Evolutionary conservation across 2,113 vertebrate genomes (phyloP).

Genomic region (Hemichromis elongatus): DNA sequence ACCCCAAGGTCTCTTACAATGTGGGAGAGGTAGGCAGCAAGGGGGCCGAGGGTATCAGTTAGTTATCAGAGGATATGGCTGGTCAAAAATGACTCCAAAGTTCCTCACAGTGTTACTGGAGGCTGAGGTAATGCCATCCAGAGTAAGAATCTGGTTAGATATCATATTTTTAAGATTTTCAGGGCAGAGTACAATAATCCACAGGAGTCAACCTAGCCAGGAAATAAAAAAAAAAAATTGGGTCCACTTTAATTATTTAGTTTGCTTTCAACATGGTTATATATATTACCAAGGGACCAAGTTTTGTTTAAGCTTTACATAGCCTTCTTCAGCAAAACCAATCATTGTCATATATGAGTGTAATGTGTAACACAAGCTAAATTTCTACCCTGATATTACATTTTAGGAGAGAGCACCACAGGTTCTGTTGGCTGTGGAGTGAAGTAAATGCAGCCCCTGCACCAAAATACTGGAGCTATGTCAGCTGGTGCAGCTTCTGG

Average conservation of each 20-base stretch:
- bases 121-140: no score
- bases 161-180: no score
- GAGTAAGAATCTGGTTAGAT: no score
- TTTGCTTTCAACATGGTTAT: not conserved
- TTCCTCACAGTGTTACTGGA: no score
- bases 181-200: no score
- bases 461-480: conserved; percentile 6
- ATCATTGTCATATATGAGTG: not conserved
- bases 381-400: not conserved
- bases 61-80: no score
- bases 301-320: not conserved
- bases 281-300: not conserved
- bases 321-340: not conserved
- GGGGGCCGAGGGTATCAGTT: no score
- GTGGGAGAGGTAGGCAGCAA: no score
- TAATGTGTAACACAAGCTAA: not conserved
- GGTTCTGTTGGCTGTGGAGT: not conserved
- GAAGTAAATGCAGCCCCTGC: not conserved
- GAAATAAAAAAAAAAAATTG: no score
- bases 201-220: no score
- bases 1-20: no score
- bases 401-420: not conserved
- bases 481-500: not conserved
- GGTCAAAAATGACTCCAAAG: no score
- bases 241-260: not conserved